phyloP scores from a whole-genome alignment of 2,888 invertebrate genomes.

The Apoderus coryli region DNA sequence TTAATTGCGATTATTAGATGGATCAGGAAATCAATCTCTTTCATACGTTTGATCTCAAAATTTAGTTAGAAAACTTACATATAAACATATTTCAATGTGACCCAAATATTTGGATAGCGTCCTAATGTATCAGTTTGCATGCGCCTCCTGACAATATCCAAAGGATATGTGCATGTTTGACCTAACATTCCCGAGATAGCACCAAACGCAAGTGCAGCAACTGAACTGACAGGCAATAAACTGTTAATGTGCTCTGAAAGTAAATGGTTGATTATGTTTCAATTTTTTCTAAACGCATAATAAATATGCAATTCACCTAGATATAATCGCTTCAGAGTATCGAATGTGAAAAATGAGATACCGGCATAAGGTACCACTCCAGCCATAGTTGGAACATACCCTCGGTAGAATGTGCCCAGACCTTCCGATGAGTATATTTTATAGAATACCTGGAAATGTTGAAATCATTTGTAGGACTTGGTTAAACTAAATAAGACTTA shows the following conservation, averaged over 20 bases:
- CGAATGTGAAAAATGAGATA: constrained; percentile 93
- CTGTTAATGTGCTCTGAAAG: constrained; percentile 24
- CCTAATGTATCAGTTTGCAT: constrained; percentile 45
- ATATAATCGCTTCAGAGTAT: constrained; percentile 74
- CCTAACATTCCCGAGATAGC: constrained; percentile 86
- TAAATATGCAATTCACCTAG: constrained; percentile 48
- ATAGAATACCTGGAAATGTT: constrained; percentile 26
- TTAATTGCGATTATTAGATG: too few relatives aligned
- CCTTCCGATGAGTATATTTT: constrained; percentile 70
- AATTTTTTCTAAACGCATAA: too few relatives aligned
- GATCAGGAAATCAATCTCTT: too few relatives aligned
- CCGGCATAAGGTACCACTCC: constrained; percentile 97
- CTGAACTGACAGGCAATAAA: constrained; percentile 28
- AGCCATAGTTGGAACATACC: constrained; percentile 77
- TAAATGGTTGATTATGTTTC: too few relatives aligned
- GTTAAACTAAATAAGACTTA: too few relatives aligned
- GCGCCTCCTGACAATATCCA: constrained; percentile 70
- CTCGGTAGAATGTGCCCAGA: constrained; percentile 60
- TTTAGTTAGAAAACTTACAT: constrained; percentile 43
- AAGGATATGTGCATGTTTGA: constrained; percentile 91
- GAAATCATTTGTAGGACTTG: too few relatives aligned
- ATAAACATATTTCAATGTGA: constrained; percentile 55
- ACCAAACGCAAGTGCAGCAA: constrained; percentile 65
- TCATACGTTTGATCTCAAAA: too few relatives aligned
- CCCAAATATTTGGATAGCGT: constrained; percentile 47